phyloP scores from a whole-genome alignment of 2,888 invertebrate genomes.

The Clunio marinus region DNA sequence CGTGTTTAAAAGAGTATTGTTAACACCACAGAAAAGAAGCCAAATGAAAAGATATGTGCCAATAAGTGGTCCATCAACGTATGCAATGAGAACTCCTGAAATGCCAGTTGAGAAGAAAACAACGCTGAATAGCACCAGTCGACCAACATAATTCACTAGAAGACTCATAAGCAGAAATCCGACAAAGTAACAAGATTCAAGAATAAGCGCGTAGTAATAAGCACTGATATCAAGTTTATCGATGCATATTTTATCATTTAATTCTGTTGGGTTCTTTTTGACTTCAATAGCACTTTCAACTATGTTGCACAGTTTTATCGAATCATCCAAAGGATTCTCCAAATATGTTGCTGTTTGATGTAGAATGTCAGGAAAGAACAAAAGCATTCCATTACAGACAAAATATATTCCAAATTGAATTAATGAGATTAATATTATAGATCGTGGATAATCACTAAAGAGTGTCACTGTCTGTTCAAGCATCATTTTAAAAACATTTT shows the following conservation, averaged over 20 bases:
- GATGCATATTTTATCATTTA: constrained; percentile 40
- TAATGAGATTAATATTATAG: neutral
- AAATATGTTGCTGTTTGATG: constrained; percentile 46
- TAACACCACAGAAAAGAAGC: constrained; percentile 45
- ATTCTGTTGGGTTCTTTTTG: neutral
- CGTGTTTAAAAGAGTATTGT: constrained; percentile 46
- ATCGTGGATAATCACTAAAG: constrained; percentile 42
- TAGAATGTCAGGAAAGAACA: constrained; percentile 49
- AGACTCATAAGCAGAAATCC: constrained; percentile 46
- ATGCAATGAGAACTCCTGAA: constrained; percentile 43
- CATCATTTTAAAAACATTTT: constrained; percentile 44
- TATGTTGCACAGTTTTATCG: constrained; percentile 45
- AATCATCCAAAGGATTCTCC: constrained; percentile 43
- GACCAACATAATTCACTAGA: constrained; percentile 45
- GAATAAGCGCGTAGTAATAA: constrained; percentile 44
- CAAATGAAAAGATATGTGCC: constrained; percentile 45
- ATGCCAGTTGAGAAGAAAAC: constrained; percentile 44
- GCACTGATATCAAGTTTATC: constrained; percentile 46
- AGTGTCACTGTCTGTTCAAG: constrained; percentile 47
- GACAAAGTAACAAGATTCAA: constrained; percentile 45
- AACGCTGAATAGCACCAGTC: constrained; percentile 43
- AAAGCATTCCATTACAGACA: constrained; percentile 47
- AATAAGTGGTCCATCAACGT: constrained; percentile 43
- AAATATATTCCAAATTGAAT: constrained; percentile 47
- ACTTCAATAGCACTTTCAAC: constrained; percentile 42